Conservation (phyloP, 2,888 invertebrate genomes). For the Eledona agricola region DNA sequence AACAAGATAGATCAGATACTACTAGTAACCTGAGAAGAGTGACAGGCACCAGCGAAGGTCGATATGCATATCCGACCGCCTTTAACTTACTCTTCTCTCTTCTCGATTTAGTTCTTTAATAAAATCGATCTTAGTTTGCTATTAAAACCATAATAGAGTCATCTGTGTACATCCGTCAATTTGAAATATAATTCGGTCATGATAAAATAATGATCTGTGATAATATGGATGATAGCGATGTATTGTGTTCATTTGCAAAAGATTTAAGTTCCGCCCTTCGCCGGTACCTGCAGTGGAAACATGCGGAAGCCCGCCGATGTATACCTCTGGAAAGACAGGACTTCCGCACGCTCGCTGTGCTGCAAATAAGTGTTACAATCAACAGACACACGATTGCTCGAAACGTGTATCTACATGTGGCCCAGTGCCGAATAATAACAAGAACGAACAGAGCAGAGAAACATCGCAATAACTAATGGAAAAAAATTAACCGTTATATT, state of each 20-base stretch:
- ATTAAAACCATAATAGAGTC: no score
- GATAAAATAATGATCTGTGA: neutral
- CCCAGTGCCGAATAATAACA: slow-evolving; percentile 60
- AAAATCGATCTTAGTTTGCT: no score
- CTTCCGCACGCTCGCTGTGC: slow-evolving; percentile 52
- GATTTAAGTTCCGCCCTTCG: slow-evolving; percentile 31
- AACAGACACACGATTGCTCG: slow-evolving; percentile 63
- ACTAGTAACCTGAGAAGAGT: slow-evolving; percentile 56
- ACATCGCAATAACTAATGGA: slow-evolving; percentile 29
- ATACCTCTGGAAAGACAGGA: slow-evolving; percentile 26
- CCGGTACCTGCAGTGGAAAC: slow-evolving; percentile 32
- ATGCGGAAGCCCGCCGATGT: slow-evolving; percentile 24
- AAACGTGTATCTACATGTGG: slow-evolving; percentile 61
- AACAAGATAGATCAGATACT: slow-evolving; percentile 66
- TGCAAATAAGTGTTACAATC: slow-evolving; percentile 56
- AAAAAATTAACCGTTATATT: slow-evolving; percentile 34
- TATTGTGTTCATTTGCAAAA: neutral
- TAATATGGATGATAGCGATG: no score
- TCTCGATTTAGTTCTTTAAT: neutral
- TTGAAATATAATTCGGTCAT: neutral
- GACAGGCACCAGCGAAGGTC: slow-evolving; percentile 34
- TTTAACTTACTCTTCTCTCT: slow-evolving; percentile 8
- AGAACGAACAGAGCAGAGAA: slow-evolving; percentile 59
- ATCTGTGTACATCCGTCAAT: slow-evolving; percentile 2
- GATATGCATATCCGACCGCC: slow-evolving; percentile 8